Percentiles rank a stretch among this genome's conserved stretches.
Evolutionary conservation across 2,113 vertebrate species (phyloP).

Genomic region (Labrus mixtus): DNA sequence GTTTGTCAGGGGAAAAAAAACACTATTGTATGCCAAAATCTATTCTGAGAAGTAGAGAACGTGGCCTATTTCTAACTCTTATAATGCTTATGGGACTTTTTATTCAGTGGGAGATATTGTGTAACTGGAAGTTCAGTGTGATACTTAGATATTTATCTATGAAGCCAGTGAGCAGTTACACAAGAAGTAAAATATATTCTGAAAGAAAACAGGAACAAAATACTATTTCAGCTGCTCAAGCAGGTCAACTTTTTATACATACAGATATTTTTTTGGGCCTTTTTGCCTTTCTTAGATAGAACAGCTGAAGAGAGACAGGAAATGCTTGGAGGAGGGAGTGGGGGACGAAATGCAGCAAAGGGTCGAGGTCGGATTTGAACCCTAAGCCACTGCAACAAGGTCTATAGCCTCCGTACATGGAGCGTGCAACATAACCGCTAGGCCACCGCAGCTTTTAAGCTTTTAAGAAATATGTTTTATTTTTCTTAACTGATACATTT

Average conservation of each 20-base stretch:
- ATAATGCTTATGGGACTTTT: background rate
- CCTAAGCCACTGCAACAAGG: too few relatives aligned
- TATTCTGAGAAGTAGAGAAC: conserved; percentile 32
- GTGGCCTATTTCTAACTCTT: conserved; percentile 17
- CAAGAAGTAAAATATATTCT: background rate
- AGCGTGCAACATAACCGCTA: too few relatives aligned
- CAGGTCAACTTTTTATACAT: too few relatives aligned
- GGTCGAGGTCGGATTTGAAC: too few relatives aligned
- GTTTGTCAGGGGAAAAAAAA: background rate
- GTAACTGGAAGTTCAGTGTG: background rate
- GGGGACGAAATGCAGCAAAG: too few relatives aligned
- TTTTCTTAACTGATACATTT: background rate
- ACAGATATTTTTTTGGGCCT: too few relatives aligned
- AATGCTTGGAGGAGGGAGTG: too few relatives aligned
- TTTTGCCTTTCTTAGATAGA: too few relatives aligned
- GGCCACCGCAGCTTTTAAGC: too few relatives aligned
- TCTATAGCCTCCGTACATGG: too few relatives aligned
- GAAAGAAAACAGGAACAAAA: background rate
- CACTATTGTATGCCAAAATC: conserved; percentile 19
- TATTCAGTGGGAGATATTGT: conserved; percentile 6
- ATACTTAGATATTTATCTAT: background rate
- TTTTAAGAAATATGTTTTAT: too few relatives aligned
- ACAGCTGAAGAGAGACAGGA: too few relatives aligned
- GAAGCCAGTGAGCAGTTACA: background rate
- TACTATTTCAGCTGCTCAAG: background rate